Base-by-base conservation (phyloP, 2,888 invertebrate species). In the Elgonia sp. region DNA sequence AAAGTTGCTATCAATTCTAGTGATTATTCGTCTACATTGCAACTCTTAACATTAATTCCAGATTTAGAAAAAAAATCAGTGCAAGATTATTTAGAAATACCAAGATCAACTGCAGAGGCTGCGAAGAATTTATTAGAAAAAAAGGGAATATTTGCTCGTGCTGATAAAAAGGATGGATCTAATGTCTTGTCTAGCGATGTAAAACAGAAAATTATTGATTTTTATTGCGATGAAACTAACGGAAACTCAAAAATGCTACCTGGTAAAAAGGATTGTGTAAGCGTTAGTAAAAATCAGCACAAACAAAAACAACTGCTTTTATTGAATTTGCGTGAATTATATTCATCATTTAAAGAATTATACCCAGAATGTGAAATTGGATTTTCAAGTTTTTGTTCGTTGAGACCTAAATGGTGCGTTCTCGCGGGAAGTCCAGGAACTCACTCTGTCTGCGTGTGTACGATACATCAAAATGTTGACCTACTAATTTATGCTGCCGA, bases 161-260 rank as follows among this genome's bases (percentile, higher is more conserved):
- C 63, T 29, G 63, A 46, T 50, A 46, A 42, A 62, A 76, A 76
- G 14, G 14, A 10, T 29, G 76, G 63, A 4, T 63, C 50, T 50
- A 62, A 63, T 37, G 39, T 50, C 6, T 4, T 76, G 10, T 63
- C 76, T 57, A 37, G 63, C 21, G 18, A 62, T n/a, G 42, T 37
- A 6, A 76, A 63, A 50, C 57, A 63, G 29, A 76, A 39, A 50
- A 50, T 76, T n/a, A 42, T 76, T 50, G 39, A 18, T 18, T 76
- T 76, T 63, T 62, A 76, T 39, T 57, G n/a, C 16, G 63, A 76
- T 37, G 76, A 76, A 40, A 73, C 73, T 18, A 73, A 21, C 76
- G 6, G 63, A n/a, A n/a, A n/a, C n/a, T n/a, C n/a, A n/a, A n/a
- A n/a, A n/a, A n/a, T n/a, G n/a, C n/a, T n/a, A n/a, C n/a, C n/a